Conservation (phyloP, 2,797 vertebrate genomes). For the Crotalus adamanteus region DNA sequence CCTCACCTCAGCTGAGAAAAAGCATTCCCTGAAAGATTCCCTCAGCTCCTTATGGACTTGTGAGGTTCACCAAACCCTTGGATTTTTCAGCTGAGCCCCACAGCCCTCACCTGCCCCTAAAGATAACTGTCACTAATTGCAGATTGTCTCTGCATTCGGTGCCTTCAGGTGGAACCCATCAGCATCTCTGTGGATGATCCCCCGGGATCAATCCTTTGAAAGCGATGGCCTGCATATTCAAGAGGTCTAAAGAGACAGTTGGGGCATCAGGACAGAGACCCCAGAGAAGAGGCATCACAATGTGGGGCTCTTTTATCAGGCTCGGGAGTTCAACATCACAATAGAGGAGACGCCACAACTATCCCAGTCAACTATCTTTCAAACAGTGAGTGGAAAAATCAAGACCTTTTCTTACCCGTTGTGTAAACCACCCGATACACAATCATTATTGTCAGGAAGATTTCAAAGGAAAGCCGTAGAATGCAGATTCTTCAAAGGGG, state of each 20-base stretch:
- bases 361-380: not conserved
- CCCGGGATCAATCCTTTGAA: rapidly evolving
- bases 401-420: not conserved
- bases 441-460: not conserved
- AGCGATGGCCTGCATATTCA: rapidly evolving
- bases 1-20: not conserved
- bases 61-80: not conserved
- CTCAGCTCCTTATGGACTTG: not conserved
- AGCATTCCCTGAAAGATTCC: not conserved
- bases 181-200: not conserved
- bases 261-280: rapidly evolving
- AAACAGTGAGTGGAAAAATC: not conserved
- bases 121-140: not conserved
- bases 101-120: not conserved
- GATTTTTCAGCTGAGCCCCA: not conserved
- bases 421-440: not conserved
- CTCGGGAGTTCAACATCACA: not conserved
- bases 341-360: not conserved
- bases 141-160: not conserved
- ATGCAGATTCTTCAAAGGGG: not conserved
- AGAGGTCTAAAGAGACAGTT: not conserved
- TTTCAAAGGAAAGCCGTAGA: not conserved
- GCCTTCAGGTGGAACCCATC: not conserved
- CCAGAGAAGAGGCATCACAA: not conserved
- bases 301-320: not conserved